Conservation (phyloP, 2,888 invertebrate genomes). For the Drosophila nigritarsus region DNA sequence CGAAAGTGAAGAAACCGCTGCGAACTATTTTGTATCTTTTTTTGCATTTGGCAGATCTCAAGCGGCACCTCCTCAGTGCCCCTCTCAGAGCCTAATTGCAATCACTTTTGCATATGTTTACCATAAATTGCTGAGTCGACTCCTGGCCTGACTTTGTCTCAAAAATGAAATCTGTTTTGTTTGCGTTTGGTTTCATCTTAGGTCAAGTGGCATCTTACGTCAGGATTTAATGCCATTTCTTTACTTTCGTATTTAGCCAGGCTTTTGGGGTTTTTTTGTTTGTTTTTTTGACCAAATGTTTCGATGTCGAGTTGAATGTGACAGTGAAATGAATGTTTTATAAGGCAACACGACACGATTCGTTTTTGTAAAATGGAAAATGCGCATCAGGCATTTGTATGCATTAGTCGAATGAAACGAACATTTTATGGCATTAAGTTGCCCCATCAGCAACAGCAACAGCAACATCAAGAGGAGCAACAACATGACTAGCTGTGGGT, state of each 20-base stretch:
- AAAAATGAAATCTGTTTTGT: slow-evolving; percentile 18
- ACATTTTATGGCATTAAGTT: slow-evolving; percentile 76
- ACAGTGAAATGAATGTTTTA: slow-evolving; percentile 67
- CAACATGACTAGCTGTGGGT: slow-evolving; percentile 9
- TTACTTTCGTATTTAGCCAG: slow-evolving; percentile 1
- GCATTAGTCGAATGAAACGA: slow-evolving; percentile 77
- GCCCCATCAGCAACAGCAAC: slow-evolving; percentile 33
- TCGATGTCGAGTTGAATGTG: slow-evolving; percentile 44
- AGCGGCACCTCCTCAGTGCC: slow-evolving; percentile 22
- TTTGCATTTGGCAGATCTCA: slow-evolving; percentile 35
- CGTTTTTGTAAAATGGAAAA: slow-evolving; percentile 71
- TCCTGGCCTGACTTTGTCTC: slow-evolving; percentile 6
- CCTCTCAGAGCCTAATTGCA: slow-evolving; percentile 41
- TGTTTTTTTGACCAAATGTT: slow-evolving; percentile 5
- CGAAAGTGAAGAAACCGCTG: slow-evolving; percentile 32
- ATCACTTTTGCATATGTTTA: slow-evolving; percentile 44
- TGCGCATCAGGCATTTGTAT: slow-evolving; percentile 77
- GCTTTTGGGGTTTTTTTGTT: neutral
- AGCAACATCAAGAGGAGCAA: slow-evolving; percentile 4
- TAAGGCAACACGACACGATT: slow-evolving; percentile 48
- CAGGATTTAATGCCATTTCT: slow-evolving; percentile 25
- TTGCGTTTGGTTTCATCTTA: slow-evolving; percentile 4
- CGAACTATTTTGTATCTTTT: slow-evolving; percentile 30
- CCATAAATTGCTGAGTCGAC: slow-evolving; percentile 44
- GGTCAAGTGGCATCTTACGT: slow-evolving; percentile 17